Conservation (phyloP, 2,797 vertebrate genomes). For the Malurus splendens region DNA sequence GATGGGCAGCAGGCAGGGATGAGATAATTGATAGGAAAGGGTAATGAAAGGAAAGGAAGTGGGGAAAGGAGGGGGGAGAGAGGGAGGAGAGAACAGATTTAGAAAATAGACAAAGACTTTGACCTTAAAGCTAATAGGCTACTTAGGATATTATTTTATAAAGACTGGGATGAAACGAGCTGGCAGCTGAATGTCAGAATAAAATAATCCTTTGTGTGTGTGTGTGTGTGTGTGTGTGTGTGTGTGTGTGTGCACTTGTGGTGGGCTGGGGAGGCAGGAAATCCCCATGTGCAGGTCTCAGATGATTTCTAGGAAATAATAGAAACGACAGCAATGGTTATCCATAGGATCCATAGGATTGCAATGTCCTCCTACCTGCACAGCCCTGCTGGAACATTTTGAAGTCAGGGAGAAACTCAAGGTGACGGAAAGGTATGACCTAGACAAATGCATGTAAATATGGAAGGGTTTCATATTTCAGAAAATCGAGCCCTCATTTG, state of each 20-base stretch:
- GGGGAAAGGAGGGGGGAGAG: neutral
- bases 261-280: neutral
- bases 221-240: neutral
- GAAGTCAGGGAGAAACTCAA: neutral
- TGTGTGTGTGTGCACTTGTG: rapidly evolving
- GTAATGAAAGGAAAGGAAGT: constrained; percentile 63
- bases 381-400: neutral
- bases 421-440: rapidly evolving
- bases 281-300: neutral
- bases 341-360: neutral
- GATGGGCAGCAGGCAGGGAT: constrained; percentile 67
- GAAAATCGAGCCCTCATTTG: neutral
- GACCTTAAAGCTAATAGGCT: constrained; percentile 61
- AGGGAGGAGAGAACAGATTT: constrained; percentile 30
- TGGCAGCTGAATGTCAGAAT: constrained; percentile 34
- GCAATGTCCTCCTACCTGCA: neutral
- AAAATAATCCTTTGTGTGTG: constrained; percentile 8
- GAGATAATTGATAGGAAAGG: constrained; percentile 68
- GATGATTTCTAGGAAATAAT: neutral
- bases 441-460: neutral
- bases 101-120: constrained; percentile 63
- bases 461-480: neutral
- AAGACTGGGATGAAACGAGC: constrained; percentile 31
- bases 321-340: neutral
- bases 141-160: constrained; percentile 59